Percentiles rank a stretch among this genome's conserved stretches.
Evolutionary conservation across 2,888 invertebrate species (phyloP).

Genomic region (Ectemnius cavifrons): DNA sequence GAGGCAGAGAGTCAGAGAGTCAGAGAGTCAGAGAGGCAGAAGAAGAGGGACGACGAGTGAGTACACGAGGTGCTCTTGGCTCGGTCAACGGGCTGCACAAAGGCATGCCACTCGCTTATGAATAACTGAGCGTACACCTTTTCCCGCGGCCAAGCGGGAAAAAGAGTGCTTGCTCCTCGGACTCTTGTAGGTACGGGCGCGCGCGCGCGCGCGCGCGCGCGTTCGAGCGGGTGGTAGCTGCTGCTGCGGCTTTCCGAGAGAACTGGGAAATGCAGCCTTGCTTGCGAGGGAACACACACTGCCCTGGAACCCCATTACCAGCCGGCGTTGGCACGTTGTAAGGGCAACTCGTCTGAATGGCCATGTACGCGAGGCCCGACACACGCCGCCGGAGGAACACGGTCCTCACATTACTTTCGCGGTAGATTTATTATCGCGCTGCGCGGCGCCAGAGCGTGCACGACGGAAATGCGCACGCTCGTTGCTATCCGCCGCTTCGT

Average conservation of each 20-base stretch:
- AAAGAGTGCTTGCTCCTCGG: constrained; percentile 1
- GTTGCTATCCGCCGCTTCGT: no score
- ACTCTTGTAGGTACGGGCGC: neutral
- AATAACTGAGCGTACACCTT: constrained; percentile 50
- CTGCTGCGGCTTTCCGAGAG: neutral
- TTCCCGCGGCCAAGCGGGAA: constrained; percentile 10
- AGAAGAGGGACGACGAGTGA: constrained; percentile 29
- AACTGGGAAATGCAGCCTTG: no score
- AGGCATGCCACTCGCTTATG: constrained; percentile 47
- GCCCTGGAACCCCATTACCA: constrained; percentile 66
- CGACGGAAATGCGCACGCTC: constrained; percentile 8
- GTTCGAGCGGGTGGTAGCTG: neutral
- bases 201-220: neutral
- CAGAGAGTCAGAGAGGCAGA: constrained; percentile 18
- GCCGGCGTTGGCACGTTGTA: constrained; percentile 57
- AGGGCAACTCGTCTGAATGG: constrained; percentile 69
- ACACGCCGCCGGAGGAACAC: constrained; percentile 49
- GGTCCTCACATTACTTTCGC: constrained; percentile 66
- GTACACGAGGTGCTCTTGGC: neutral
- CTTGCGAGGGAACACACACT: constrained; percentile 9
- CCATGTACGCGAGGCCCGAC: constrained; percentile 35
- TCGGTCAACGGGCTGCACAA: constrained; percentile 40
- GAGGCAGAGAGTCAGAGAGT: neutral
- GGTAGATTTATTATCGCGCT: constrained; percentile 68
- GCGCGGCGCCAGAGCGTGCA: constrained; percentile 23